Percentiles rank a stretch among this genome's conserved stretches.
These are phyloP conservation scores for Acleris laterana DNA, from an alignment of 2,888 invertebrate species.

Conservation along the genomic window DNA sequence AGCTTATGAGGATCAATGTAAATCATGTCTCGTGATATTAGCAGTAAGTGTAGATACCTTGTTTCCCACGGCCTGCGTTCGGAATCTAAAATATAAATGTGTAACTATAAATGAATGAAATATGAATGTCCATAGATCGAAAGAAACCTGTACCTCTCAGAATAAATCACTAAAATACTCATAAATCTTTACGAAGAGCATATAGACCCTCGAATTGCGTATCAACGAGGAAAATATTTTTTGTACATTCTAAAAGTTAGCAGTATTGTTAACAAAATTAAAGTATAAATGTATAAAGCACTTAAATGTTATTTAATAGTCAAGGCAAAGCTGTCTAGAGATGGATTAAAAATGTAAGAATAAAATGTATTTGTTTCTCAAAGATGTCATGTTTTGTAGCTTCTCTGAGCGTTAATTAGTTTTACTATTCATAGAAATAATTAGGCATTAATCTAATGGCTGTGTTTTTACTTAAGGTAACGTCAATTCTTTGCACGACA, in stretches of 20 bases:
- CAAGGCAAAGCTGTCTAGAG: slow-evolving; percentile 25
- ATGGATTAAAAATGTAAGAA: slow-evolving; percentile 36
- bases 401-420: slow-evolving; percentile 57
- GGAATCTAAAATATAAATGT: slow-evolving; percentile 21
- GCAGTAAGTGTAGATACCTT: slow-evolving; percentile 66
- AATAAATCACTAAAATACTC: slow-evolving; percentile 42
- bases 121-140: slow-evolving; percentile 35
- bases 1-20: slow-evolving; percentile 77
- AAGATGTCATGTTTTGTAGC: slow-evolving; percentile 48
- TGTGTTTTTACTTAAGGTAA: slow-evolving; percentile 83
- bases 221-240: slow-evolving; percentile 57
- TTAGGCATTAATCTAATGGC: slow-evolving; percentile 79
- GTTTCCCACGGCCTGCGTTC: slow-evolving; percentile 23
- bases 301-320: slow-evolving; percentile 30
- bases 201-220: slow-evolving; percentile 47
- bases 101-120: slow-evolving; percentile 16
- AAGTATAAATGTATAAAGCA: slow-evolving; percentile 36
- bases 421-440: slow-evolving; percentile 47
- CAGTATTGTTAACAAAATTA: slow-evolving; percentile 5
- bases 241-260: slow-evolving; percentile 56
- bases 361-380: slow-evolving; percentile 43
- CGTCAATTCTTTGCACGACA: slow-evolving; percentile 83
- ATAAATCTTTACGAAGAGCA: slow-evolving; percentile 39
- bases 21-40: slow-evolving; percentile 73
- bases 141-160: slow-evolving; percentile 28